Evolutionary conservation across 2,888 invertebrate genomes (phyloP), one percentile per base, ranked within the genome.

Genomic region (Abrostola tripartita): DNA sequence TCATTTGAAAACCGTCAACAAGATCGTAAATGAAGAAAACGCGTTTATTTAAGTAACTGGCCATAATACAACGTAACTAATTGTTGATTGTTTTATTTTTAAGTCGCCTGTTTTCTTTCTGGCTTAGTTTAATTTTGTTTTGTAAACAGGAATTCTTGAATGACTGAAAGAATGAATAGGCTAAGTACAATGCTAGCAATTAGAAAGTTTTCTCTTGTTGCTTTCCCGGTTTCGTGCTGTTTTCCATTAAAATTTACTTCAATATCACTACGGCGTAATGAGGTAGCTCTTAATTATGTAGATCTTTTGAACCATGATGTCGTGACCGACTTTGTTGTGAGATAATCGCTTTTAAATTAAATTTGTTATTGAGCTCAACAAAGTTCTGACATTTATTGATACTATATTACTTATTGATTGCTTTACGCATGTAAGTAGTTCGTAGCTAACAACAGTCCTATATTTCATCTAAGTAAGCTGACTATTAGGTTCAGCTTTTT

Each of bases 321-420:
- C 54, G 62, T 57, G 49, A 42, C 41, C 14, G 40, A 51, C 56
- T 38, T 42, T 50, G 55, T 53, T 51, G 57, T n/a, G 55, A 58
- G 60, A 65, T 56, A 67, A 71, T 74, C 64, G 68, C 44, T 67
- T 64, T 55, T 52, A 63, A 53, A 66, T 54, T 52, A 60, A 77
- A 65, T 54, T 65, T 50, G 57, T 63, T 65, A 74, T 61, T 73
- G 50, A 14, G 53, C 35, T 52, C 44, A 58, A 66, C 61, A 58
- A 68, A 75, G 38, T 54, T 59, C 38, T 54, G 59, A 64, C 50
- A 61, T 58, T 61, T 42, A 38, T 66, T 35, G 53, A 58, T 44
- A 61, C 62, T 10, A 41, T 40, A 9, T 40, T 7, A 50, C 24
- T 50, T 35, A 24, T 36, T 50, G 5, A 35, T 40, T 40, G 10